Evolutionary conservation across 1,140 invertebrate species (phyloP), one percentile per base, ranked within the genome.

Genomic region (Drosophila oshimai): DNA sequence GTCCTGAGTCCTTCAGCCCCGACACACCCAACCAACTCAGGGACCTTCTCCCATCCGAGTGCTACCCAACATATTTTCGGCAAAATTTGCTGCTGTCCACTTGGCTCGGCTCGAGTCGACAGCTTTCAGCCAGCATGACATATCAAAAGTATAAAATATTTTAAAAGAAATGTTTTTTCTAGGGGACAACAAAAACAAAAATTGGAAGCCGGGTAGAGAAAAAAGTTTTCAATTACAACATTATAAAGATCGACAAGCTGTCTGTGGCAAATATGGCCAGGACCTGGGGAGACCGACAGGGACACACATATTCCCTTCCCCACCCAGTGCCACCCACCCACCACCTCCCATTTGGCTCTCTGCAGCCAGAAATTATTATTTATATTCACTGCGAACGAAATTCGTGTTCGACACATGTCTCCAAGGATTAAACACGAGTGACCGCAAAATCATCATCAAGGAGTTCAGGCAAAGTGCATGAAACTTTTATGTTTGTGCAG

Each of bases 181-280:
- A 42, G 45, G 36, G 36, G 36, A 41, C 34, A 67, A 50, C 62
- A 50, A 62, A 31, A 61, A 47, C 55, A 61, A 64, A 28, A 50
- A 24, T 9, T 15, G 68, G n/a, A 24, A 17, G 18, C 26, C 37
- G 18, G 65, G 18, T 26, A 31, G 58, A 46, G 73, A 54, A 87
- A 84, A 83, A 86, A 86, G 77, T 89, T 89, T 89, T 89, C 87
- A 89, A 89, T 89, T 89, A 89, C 87, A 87, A 83, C 81, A 89
- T 89, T 89, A 89, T 89, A 87, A 89, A 89, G 87, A 89, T 89
- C 81, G 87, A 89, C 87, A 89, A 89, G 83, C 81, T 89, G 87
- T 89, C 87, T 89, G 62, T 79, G 71, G 78, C 77, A 89, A 72
- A 89, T 87, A 79, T 87, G 69, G 68, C 53, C 57, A 72, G 67